phyloP scores from a whole-genome alignment of 2,888 invertebrate genomes.

The Lasioglossum vierecki region DNA sequence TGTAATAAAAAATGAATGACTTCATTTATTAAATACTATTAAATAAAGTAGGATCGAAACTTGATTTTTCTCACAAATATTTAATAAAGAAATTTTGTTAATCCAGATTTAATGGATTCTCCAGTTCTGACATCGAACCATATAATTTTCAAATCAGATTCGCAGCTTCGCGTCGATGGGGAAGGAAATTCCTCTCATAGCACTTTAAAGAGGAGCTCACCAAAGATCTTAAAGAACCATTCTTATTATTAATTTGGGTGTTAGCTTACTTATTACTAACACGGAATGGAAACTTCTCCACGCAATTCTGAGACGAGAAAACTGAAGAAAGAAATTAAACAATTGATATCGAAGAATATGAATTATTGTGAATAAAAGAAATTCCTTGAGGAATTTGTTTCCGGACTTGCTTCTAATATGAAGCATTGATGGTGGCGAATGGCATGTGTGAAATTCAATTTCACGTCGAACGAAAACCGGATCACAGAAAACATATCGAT shows the following conservation, averaged over 20 bases:
- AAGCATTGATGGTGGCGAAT: not conserved
- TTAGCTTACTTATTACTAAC: not conserved
- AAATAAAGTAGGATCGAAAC: too few relatives aligned
- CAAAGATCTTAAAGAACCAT: not conserved
- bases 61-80: too few relatives aligned
- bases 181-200: not conserved
- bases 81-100: too few relatives aligned
- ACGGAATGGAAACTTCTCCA: not conserved
- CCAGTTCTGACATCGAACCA: too few relatives aligned
- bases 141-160: too few relatives aligned
- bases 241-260: not conserved
- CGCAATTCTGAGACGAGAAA: not conserved
- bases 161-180: too few relatives aligned
- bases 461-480: conserved; percentile 16
- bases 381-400: not conserved
- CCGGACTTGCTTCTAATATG: not conserved
- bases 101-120: too few relatives aligned
- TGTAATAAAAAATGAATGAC: not conserved
- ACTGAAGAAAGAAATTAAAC: not conserved
- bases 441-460: conserved; percentile 1
- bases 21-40: too few relatives aligned
- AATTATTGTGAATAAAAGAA: not conserved
- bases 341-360: not conserved
- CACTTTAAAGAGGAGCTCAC: not conserved
- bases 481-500: conserved; percentile 23